Evolutionary conservation across 1,140 invertebrate genomes (phyloP).

Genomic region (Ceratosolen fusciceps): DNA sequence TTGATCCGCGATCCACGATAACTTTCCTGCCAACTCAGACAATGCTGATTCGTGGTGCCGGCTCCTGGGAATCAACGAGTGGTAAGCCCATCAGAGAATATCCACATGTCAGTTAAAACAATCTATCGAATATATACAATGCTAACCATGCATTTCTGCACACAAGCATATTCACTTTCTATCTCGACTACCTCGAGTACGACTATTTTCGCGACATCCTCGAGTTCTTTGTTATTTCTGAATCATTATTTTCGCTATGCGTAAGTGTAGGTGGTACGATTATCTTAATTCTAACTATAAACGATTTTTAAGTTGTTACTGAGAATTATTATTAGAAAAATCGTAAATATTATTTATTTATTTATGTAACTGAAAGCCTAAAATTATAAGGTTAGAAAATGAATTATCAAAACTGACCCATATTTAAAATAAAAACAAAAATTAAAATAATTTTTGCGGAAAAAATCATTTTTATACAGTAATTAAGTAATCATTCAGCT

Average conservation of each 20-base stretch:
- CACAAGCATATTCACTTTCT: conserved; percentile 32
- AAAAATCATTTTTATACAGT: conserved; percentile 36
- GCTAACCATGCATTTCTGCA: neutral
- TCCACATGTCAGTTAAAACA: conserved; percentile 55
- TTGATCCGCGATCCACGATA: conserved; percentile 56
- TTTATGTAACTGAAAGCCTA: too few relatives aligned
- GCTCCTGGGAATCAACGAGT: neutral
- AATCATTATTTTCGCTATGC: conserved; percentile 21
- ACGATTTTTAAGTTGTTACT: too few relatives aligned
- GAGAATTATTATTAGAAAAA: too few relatives aligned
- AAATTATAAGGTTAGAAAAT: too few relatives aligned
- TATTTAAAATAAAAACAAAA: too few relatives aligned
- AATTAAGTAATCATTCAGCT: neutral
- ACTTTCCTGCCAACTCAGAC: conserved; percentile 49
- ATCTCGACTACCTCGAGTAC: neutral
- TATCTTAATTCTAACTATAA: too few relatives aligned
- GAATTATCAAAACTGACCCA: too few relatives aligned
- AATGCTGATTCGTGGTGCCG: conserved; percentile 55
- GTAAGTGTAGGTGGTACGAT: neutral
- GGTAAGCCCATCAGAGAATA: conserved; percentile 24
- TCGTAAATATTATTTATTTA: too few relatives aligned
- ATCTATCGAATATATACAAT: neutral
- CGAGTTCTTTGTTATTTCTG: too few relatives aligned
- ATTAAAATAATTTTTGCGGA: too few relatives aligned
- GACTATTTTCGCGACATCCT: neutral